Base-by-base conservation (phyloP, 2,113 vertebrate genomes). In the Cyanoderma ruficeps region DNA sequence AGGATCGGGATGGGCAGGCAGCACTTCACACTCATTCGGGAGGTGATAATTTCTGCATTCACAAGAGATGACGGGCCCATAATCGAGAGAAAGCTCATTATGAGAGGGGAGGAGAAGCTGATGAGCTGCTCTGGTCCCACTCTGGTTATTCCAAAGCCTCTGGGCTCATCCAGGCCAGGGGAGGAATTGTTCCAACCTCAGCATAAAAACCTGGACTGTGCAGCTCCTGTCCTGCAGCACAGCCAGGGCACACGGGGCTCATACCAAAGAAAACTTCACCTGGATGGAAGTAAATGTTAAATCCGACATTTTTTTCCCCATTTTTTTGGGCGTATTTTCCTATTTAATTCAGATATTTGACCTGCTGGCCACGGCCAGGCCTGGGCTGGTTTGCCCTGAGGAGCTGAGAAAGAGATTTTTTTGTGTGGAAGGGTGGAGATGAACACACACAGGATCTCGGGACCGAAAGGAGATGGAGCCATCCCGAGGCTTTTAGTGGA, bases 21-120 rank as follows among this genome's bases (percentile, higher is more conserved):
- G 64, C 44, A 23, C 89, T 89, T 82, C 91, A 93, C 83, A 35
- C 91, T 64, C 8, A 87, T 72, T 64, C 46, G 52, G 77, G 24
- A 89, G 83, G 91, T 91, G 93, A 84, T 81, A 77, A 96, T 94
- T 96, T 90, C 91, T 74, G 87, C 81, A 25, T 42, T 80, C 87
- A 42, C 91, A 52, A 3, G 86, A 60, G 82, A 50, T 37, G 84
- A 49, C 1, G 6, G 75, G 21, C n/a, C 93, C 59, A 27, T 46
- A 50, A 72, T 21, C 2, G 65, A 85, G 41, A 1, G 55, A 87
- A 94, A 93, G 50, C 72, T 76, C 78, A 31, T 61, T 46, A 57
- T 1, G 50, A 46, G 67, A 71, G 53, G 17, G 37, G 31, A 80
- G 57, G 46, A 89, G 85, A 90, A 61, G 72, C 80, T 10, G 57